phyloP scores from a whole-genome alignment of 2,113 vertebrate genomes.

The Talpa occidentalis region DNA sequence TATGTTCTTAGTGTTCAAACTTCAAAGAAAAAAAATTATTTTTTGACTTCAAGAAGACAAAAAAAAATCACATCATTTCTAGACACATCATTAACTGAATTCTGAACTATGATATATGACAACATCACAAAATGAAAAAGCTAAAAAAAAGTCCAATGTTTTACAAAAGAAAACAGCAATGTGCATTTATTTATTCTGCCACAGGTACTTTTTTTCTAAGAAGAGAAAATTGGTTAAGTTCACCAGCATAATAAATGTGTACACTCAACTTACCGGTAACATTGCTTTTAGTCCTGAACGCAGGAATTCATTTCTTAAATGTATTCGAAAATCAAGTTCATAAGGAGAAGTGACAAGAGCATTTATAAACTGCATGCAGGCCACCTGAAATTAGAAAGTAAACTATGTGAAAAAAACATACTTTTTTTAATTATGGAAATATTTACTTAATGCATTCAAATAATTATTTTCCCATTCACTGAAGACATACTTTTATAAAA shows the following conservation, averaged over 20 bases:
- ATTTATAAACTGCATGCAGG: slow-evolving; percentile 99
- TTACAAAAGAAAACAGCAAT: slow-evolving; percentile 41
- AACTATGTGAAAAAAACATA: background rate
- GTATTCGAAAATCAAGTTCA: slow-evolving; percentile 98
- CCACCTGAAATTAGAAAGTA: slow-evolving; percentile 88
- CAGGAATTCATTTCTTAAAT: slow-evolving; percentile 97
- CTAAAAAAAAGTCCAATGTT: background rate
- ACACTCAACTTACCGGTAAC: slow-evolving; percentile 92
- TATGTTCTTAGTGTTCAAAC: slow-evolving; percentile 16
- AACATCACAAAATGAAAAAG: background rate
- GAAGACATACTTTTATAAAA: background rate
- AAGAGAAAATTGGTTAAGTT: slow-evolving; percentile 7
- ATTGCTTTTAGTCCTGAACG: slow-evolving; percentile 96
- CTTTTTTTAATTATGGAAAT: slow-evolving; percentile 14
- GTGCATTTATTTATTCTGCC: background rate
- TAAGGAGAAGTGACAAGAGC: slow-evolving; percentile 97
- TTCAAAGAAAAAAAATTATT: slow-evolving; percentile 24
- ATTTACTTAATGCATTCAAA: slow-evolving; percentile 14
- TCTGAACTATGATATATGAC: background rate
- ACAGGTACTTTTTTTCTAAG: background rate
- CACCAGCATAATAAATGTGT: background rate
- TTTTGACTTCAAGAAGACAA: background rate
- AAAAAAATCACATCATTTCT: background rate
- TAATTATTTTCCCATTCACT: background rate
- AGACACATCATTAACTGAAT: background rate